Evolutionary conservation across 1,140 invertebrate species (phyloP).

Genomic region (Latrodectus geometricus): DNA sequence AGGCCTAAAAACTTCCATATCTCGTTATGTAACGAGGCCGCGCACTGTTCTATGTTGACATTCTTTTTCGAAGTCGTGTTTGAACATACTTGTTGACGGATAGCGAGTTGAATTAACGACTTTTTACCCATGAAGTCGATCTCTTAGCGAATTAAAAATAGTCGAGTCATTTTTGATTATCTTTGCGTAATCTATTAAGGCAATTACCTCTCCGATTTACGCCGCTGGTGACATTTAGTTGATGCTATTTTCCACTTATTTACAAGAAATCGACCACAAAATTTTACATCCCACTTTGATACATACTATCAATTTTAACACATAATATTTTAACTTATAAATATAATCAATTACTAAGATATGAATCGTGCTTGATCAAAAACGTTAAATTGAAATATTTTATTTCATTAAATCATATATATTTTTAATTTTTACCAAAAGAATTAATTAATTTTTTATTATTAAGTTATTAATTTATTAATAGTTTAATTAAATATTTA

Average conservation of each 20-base stretch:
- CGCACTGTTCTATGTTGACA: conserved; percentile 43
- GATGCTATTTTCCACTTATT: background rate
- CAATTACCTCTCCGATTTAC: background rate
- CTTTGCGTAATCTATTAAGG: background rate
- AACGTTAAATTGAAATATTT: too few relatives aligned
- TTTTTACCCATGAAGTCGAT: background rate
- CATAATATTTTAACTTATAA: background rate
- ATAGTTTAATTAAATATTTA: too few relatives aligned
- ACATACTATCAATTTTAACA: background rate
- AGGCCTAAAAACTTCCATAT: conserved; percentile 60
- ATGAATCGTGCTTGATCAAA: too few relatives aligned
- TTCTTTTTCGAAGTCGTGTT: conserved; percentile 56
- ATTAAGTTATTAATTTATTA: too few relatives aligned
- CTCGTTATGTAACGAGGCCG: conserved; percentile 57
- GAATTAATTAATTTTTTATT: too few relatives aligned
- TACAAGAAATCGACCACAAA: background rate
- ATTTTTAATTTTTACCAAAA: too few relatives aligned
- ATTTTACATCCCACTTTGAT: background rate
- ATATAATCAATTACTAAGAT: background rate
- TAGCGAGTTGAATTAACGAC: conserved; percentile 51
- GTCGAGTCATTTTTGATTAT: background rate
- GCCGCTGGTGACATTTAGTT: background rate
- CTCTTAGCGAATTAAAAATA: conserved; percentile 16
- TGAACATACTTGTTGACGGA: conserved; percentile 60
- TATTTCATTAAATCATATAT: too few relatives aligned